A percentile compares a stretch with the other conserved stretches of the same genome.
Conservation (phyloP, 2,797 vertebrate species). For the Coendou prehensilis region DNA sequence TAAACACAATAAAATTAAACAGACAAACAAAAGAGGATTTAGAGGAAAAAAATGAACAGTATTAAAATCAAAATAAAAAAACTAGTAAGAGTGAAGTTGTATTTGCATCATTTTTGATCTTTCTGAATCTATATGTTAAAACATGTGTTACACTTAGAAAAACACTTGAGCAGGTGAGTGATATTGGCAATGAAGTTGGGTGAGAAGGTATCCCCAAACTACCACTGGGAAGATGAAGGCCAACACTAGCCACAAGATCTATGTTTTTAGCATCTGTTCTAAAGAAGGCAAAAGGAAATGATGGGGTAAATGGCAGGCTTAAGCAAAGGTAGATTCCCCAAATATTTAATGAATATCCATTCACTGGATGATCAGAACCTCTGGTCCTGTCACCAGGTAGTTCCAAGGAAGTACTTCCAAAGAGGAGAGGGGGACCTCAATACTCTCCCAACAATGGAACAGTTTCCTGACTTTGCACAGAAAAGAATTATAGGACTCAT, state of each 20-base stretch:
- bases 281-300: background rate
- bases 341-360: background rate
- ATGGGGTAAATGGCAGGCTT: background rate
- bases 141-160: background rate
- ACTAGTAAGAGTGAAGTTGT: background rate
- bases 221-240: no score
- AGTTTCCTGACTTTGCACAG: background rate
- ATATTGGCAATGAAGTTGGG: background rate
- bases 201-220: background rate
- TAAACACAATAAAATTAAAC: constrained; percentile 54
- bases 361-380: background rate
- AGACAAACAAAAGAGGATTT: background rate
- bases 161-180: background rate
- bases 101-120: background rate
- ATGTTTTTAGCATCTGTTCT: background rate
- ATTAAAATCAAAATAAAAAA: background rate
- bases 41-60: background rate
- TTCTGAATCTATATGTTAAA: background rate
- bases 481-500: background rate
- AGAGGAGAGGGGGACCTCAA: background rate
- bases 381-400: background rate
- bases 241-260: background rate
- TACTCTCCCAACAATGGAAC: background rate
- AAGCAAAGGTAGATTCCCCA: background rate
- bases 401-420: background rate